Base-by-base conservation (phyloP, 2,888 invertebrate species). In the Trissolcus brochymenae region DNA sequence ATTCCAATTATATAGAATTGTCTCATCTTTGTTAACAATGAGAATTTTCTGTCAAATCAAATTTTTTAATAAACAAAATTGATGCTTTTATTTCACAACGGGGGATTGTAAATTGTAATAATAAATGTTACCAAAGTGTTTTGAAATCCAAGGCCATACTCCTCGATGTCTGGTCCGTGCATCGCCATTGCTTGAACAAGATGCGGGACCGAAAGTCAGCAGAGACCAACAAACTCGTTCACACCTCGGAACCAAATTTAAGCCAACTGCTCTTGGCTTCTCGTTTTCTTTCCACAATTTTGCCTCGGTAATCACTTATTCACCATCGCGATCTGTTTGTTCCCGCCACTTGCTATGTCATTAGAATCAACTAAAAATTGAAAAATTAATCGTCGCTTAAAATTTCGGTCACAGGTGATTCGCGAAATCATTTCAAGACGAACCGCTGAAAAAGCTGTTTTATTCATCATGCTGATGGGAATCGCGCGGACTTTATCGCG, bases 111-210 rank as follows among this genome's bases (percentile, higher is more conserved):
- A 55, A 55, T 21, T 55, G n/a, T 4, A 29, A 14, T 55, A 29
- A 46, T 40, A 35, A 16, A 14, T 50, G 7, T 93, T 84, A 93
- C 93, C 92, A 93, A 91, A 53, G 93, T 93, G 82, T 93, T 93
- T 87, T 93, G 93, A 84, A 93, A 93, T 61, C 94, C 94, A 84
- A 94, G 89, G 73, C 94, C 94, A 73, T 92, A 90, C 83, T 92
- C 91, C 1, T 90, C 91, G 41, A 88, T 90, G 59, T 74, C 75
- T 17, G 74, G 65, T 25, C 79, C 74, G 53, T 82, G 80, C 70
- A 85, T 80, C 4, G 75, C 50, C 87, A 88, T 87, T 25, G 6
- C 25, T 19, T 43, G 1, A 35, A 3, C 40, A 40, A 13, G 19
- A 19, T 64, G 11, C 67, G 67, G 72, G 72, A 73, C 16, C 54